Evolutionary conservation across 1,140 invertebrate species (phyloP), one percentile per base, ranked within the genome.

Genomic region (Drosophila carrolli): DNA sequence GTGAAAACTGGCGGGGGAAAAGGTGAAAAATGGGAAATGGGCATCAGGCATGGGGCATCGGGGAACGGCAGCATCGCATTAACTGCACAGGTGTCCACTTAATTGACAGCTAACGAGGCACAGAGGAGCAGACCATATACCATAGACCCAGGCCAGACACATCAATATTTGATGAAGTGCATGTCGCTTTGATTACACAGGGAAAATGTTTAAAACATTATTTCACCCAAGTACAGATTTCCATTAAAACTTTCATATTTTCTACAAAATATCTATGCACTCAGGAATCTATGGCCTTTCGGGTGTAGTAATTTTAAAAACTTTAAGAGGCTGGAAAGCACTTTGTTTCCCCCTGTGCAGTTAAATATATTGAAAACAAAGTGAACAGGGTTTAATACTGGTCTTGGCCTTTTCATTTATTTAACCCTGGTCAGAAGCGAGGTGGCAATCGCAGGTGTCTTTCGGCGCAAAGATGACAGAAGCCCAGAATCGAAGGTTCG

Each of bases 71-170:
- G 74, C 83, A 71, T 74, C 72, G 83, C 75, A 86, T 86, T 86
- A 86, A 86, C 79, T 62, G 83, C 70, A 81, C 83, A 86, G 83
- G 83, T 86, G 83, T 86, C 83, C 79, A 86, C 50, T 86, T 86
- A 86, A 86, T 86, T 86, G 83, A 86, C 83, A 86, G 83, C 71
- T 70, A 86, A 86, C 83, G 83, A 86, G 75, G 47, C 75, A 70
- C 70, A 54, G 54, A 63, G 75, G 74, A 44, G 47, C 61, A 67
- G 56, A 66, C 65, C 53, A 50, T 27, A 50, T 41, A 76, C 65
- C 48, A 37, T 27, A 50, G 47, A 76, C 65, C 48, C 32, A 48
- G 59, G 43, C 60, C 48, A 75, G 70, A 48, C 77, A 65, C 75
- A 88, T 88, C 71, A 83, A 82, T 79, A 55, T 75, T 81, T 86